phyloP scores from a whole-genome alignment of 2,113 vertebrate species.

The Cryptoleucopteryx plumbea region DNA sequence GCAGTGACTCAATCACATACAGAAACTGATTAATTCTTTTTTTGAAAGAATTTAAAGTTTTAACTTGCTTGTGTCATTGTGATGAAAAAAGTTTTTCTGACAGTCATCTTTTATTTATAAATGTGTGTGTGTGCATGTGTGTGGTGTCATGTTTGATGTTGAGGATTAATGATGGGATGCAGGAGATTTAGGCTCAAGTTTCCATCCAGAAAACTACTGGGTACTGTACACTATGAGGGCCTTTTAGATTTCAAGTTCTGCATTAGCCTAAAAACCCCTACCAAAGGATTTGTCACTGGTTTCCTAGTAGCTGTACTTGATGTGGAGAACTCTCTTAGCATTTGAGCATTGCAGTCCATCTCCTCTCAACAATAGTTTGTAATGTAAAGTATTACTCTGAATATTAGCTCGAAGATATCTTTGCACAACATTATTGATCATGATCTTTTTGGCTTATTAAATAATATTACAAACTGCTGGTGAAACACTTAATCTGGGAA shows the following conservation, averaged over 20 bases:
- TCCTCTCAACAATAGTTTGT: not conserved
- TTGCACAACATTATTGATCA: not conserved
- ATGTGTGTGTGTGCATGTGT: not conserved
- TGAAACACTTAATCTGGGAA: not conserved
- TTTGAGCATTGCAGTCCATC: not conserved
- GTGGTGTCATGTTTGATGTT: not conserved
- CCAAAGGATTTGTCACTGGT: not conserved
- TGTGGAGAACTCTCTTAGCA: not conserved
- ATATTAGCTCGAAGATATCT: not conserved
- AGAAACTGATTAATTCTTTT: rapidly evolving
- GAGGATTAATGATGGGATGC: not conserved
- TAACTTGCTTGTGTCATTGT: not conserved
- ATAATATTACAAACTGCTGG: not conserved
- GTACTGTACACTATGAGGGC: not conserved
- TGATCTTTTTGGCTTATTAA: not conserved
- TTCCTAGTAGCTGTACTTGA: not conserved
- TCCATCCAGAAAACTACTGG: not conserved
- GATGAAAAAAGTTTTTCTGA: not conserved
- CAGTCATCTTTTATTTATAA: not conserved
- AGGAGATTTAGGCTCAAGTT: not conserved
- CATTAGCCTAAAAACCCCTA: not conserved
- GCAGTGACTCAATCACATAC: not conserved
- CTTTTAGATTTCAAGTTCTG: not conserved
- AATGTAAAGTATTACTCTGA: not conserved
- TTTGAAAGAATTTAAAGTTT: not conserved